Base-by-base conservation (phyloP, 1,140 invertebrate species). In the Calephelis virginiensis region DNA sequence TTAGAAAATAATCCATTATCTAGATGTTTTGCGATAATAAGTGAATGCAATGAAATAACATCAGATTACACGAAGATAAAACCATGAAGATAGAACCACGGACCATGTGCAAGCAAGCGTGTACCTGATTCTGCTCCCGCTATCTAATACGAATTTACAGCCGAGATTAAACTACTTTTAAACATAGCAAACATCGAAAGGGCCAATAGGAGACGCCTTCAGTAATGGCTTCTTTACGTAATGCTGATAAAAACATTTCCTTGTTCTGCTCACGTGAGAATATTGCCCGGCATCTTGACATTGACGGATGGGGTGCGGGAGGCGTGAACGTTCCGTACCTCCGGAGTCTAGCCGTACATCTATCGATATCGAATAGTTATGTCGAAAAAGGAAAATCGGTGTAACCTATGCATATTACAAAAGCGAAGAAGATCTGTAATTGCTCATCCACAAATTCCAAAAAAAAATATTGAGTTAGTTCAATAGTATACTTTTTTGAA, bases 131-230 rank as follows among this genome's bases (percentile, higher is more conserved):
- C 76, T 71, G 72, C 72, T 76, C 68, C 75, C 76, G 81, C 80
- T 86, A 90, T 86, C 80, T 83, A 74, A 80, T 78, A 77, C 78
- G 75, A 86, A 88, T 88, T 88, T 87, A 90, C 80, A 78, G 72
- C 74, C 72, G 63, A 86, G 80, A 85, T 86, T 84, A 85, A 76
- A 83, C 75, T 79, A 81, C 80, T 78, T 79, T 78, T 77, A 84
- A 82, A 81, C 72, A 79, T 70, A 68, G 74, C 77, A 61, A 69
- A 78, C 73, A 77, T 71, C 69, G 71, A 71, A 73, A 76, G 75
- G 73, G 74, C 68, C 69, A 70, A 71, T 71, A 75, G 68, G 72
- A 75, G 71, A 74, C 77, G 75, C 78, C 78, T 77, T 77, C 76
- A 70, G 79, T 83, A 87, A 87, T 87, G 77, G 81, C 78, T 86